Conservation (phyloP, 2,888 invertebrate species). For the Anthophora plumipes region DNA sequence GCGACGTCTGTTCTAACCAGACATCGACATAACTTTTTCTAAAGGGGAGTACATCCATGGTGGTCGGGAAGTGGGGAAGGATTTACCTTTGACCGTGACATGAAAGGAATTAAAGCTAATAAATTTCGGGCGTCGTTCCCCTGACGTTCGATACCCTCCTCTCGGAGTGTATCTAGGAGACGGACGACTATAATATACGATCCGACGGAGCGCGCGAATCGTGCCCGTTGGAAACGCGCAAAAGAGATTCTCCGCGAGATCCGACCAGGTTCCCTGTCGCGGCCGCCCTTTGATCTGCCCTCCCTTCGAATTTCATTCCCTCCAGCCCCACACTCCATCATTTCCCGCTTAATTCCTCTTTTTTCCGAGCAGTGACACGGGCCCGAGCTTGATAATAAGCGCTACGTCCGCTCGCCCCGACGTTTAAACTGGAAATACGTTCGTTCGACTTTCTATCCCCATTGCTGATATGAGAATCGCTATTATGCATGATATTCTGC, state of each 20-base stretch:
- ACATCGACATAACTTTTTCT: not conserved
- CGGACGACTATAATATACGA: conserved; percentile 68
- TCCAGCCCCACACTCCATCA: conserved; percentile 46
- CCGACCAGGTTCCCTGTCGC: conserved; percentile 29
- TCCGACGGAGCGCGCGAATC: conserved; percentile 67
- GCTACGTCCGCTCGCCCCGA: not conserved
- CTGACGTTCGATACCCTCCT: conserved; percentile 56
- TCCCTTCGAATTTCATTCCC: conserved; percentile 67
- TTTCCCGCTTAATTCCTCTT: conserved; percentile 64
- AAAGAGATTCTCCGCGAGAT: conserved; percentile 62
- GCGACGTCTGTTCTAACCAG: not conserved
- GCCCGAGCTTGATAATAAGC: conserved; percentile 49
- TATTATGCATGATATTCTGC: not conserved
- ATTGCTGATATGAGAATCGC: not conserved
- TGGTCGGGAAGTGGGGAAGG: conserved; percentile 11
- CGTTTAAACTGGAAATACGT: conserved; percentile 18
- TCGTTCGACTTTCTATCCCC: not conserved
- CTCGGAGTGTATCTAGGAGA: conserved; percentile 59
- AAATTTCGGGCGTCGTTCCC: conserved; percentile 65
- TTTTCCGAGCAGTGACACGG: conserved; percentile 59
- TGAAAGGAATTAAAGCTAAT: conserved; percentile 74
- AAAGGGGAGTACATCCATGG: not conserved
- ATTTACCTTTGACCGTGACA: conserved; percentile 67
- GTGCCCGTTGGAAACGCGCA: conserved; percentile 65
- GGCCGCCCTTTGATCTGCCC: conserved; percentile 69